Evolutionary conservation across 2,113 vertebrate species (phyloP).

Genomic region (Atherinomorus stipes): DNA sequence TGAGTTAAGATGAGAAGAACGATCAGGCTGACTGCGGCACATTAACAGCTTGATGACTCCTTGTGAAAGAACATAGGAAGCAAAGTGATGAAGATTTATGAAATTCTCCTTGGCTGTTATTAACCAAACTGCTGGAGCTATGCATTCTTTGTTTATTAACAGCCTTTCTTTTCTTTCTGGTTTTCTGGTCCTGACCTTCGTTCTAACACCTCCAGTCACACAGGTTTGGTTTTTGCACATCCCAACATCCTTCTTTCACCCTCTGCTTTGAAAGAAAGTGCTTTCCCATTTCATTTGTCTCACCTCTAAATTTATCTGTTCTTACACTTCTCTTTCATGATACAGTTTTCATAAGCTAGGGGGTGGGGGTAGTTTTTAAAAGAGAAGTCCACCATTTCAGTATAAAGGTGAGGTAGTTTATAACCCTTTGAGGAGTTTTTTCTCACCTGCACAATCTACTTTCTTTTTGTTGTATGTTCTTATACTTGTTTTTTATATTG

Average conservation of each 20-base stretch:
- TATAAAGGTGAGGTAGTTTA: too few species aligned
- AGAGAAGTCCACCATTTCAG: too few species aligned
- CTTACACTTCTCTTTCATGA: too few species aligned
- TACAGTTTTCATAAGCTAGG: neutral
- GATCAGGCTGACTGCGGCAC: constrained; percentile 16
- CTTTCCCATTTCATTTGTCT: constrained; percentile 44
- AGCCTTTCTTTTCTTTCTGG: constrained; percentile 22
- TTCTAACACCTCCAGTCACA: constrained; percentile 37
- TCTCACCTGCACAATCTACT: too few species aligned
- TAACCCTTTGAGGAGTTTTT: too few species aligned
- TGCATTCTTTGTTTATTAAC: constrained; percentile 5
- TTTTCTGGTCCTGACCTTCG: constrained; percentile 36
- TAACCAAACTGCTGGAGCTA: constrained; percentile 14
- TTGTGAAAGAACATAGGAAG: neutral
- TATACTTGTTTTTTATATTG: too few species aligned
- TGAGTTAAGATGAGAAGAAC: constrained; percentile 32
- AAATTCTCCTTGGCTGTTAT: constrained; percentile 61
- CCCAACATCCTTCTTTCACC: neutral
- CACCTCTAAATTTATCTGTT: neutral
- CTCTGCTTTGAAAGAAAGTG: constrained; percentile 38
- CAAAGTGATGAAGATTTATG: constrained; percentile 34
- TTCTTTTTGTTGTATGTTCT: too few species aligned
- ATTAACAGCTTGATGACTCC: constrained; percentile 46
- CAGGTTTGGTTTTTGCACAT: constrained; percentile 40
- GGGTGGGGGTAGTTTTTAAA: too few species aligned